Base-by-base conservation (phyloP, 1,140 invertebrate species). In the Drosophila pachea region DNA sequence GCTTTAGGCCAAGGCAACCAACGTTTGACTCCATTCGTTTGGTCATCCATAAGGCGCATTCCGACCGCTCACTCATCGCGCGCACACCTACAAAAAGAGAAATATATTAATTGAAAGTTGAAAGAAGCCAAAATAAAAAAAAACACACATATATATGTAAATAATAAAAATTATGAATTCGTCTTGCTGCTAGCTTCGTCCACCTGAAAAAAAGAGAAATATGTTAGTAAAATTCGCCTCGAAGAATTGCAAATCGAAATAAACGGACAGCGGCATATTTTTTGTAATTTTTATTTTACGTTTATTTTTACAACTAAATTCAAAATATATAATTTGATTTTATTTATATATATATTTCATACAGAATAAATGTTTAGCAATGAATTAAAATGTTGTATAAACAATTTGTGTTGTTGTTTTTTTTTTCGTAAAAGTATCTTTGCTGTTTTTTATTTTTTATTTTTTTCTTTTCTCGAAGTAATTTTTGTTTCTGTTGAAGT, bases 251-350 rank as follows among this genome's bases (percentile, higher is more conserved):
- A 6, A 5, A 22, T 8, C 31, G n/a, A 73, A 40, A 36, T 7
- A 50, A 67, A 60, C 45, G 48, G 22, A 12, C 47, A 50, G n/a
- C 2, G n/a, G 11, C 1, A 66, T 14, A 43, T 54, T 59, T 54
- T 56, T 29, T 42, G 40, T 63, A 62, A 73, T 66, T 74, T 83
- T 69, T 84, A 66, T 78, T 79, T 79, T 68, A 74, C 61, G 22
- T 76, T 66, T 68, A 69, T 74, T 83, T 78, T 68, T 86, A 86
- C 81, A 84, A 68, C 76, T 83, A 84, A 54, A 67, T 78, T 79
- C 72, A 84, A 83, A 84, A 79, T 79, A 83, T 84, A 71, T 67
- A 64, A 65, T 78, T 76, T 22, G 22, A 22, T 22, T 78, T 59
- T 84, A 84, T 73, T 47, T 74, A 65, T 65, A 42, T 50, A 9